Percentiles rank a stretch among this genome's conserved stretches.
Conservation (phyloP, 2,113 vertebrate genomes). For the Pandion haliaetus region DNA sequence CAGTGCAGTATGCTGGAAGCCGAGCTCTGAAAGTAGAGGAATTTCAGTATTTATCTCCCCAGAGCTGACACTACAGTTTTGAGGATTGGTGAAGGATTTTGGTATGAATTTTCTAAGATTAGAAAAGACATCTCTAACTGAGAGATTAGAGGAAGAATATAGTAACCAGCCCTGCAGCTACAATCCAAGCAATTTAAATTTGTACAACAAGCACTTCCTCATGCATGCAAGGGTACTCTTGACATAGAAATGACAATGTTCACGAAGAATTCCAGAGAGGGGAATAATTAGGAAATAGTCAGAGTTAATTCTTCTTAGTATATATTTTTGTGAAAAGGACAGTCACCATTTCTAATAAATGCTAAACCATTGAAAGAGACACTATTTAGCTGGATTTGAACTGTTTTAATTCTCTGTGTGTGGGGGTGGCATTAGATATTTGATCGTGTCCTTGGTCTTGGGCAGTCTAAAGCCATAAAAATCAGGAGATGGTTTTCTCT, state of each 20-base stretch:
- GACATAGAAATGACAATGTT: not conserved
- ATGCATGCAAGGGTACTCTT: not conserved
- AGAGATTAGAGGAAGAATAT: not conserved
- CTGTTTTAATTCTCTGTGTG: not conserved
- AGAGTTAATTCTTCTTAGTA: not conserved
- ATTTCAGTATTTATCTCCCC: not conserved
- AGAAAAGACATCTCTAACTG: not conserved
- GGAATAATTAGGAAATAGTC: not conserved
- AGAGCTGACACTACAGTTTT: constrained; percentile 15
- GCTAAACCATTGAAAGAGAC: not conserved
- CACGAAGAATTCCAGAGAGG: not conserved
- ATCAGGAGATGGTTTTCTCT: not conserved
- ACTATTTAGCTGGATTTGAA: not conserved
- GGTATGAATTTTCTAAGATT: not conserved
- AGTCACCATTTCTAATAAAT: not conserved
- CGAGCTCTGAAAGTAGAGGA: not conserved
- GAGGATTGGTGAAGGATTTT: not conserved
- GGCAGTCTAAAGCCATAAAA: not conserved
- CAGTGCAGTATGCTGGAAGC: not conserved
- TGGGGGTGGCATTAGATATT: not conserved
- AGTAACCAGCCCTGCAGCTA: not conserved
- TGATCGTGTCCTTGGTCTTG: not conserved
- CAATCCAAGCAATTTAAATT: not conserved
- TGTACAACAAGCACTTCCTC: not conserved
- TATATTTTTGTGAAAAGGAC: not conserved